These are phyloP conservation scores for Spheniscus humboldti DNA, from an alignment of 2,797 vertebrate species.

Conservation along the genomic window DNA sequence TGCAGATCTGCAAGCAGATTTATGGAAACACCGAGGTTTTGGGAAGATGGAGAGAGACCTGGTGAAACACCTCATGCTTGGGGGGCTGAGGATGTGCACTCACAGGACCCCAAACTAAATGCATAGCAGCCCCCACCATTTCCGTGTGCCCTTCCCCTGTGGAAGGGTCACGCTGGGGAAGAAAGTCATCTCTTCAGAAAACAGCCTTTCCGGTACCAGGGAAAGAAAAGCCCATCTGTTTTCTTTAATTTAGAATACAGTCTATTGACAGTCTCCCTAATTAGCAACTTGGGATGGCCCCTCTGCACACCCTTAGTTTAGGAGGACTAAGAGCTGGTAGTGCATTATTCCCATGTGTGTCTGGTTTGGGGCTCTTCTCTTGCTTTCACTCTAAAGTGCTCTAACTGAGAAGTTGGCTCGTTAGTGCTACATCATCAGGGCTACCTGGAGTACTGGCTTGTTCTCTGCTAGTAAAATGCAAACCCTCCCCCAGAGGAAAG, in stretches of 20 bases:
- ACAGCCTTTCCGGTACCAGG: background rate
- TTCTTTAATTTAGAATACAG: background rate
- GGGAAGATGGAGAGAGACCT: background rate
- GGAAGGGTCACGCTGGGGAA: background rate
- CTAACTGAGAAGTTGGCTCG: background rate
- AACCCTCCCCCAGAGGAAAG: background rate
- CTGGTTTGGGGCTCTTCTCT: background rate
- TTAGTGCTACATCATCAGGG: background rate
- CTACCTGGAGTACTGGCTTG: background rate
- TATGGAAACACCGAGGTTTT: background rate
- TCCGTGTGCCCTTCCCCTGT: rapidly evolving
- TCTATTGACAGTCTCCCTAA: background rate
- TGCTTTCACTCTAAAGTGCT: background rate
- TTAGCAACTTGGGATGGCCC: background rate
- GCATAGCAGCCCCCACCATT: rapidly evolving
- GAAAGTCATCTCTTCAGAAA: background rate
- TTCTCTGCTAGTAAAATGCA: background rate
- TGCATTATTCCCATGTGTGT: background rate
- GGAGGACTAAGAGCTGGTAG: background rate
- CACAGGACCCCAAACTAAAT: background rate
- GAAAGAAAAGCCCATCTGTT: background rate
- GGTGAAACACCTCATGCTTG: background rate
- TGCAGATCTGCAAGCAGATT: background rate
- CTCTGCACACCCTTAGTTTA: background rate
- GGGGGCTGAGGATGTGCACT: background rate